A percentile compares a stretch with the other conserved stretches of the same genome.
These are phyloP conservation scores for Asteroscopus sphinx DNA, from an alignment of 2,888 invertebrate genomes.

Conservation along the genomic window DNA sequence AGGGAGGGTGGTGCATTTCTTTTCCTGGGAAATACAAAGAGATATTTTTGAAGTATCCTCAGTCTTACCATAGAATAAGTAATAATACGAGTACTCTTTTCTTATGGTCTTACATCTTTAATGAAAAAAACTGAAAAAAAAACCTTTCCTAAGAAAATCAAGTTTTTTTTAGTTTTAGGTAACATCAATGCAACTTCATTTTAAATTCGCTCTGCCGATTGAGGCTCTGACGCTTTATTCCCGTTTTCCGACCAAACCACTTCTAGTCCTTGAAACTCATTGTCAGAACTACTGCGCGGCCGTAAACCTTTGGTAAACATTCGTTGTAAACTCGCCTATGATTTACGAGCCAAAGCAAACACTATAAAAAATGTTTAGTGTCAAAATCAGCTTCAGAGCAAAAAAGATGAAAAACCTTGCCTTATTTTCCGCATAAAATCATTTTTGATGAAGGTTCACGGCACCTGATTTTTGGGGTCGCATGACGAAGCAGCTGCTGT, in stretches of 20 bases:
- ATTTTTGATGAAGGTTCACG: conserved; percentile 46
- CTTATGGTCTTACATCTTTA: no score
- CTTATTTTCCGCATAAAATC: conserved; percentile 41
- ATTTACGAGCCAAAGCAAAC: conserved; percentile 71
- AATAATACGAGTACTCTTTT: no score
- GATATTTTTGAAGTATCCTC: no score
- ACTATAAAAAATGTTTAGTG: conserved; percentile 78
- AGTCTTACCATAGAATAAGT: no score
- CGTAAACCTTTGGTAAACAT: conserved; percentile 66
- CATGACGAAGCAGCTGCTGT: conserved; percentile 34
- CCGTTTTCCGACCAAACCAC: conserved; percentile 7
- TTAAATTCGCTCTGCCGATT: no score
- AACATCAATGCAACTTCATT: no score
- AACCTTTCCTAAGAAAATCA: no score
- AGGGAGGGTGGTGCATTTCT: no score
- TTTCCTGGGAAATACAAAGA: no score
- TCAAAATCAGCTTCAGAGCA: conserved; percentile 65
- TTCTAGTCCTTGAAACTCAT: conserved; percentile 23
- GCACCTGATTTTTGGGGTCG: conserved; percentile 25
- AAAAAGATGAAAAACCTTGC: conserved; percentile 45
- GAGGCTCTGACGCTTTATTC: neutral
- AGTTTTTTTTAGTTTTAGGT: no score
- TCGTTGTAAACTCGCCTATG: conserved; percentile 73
- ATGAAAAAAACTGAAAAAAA: no score
- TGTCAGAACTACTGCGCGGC: conserved; percentile 30